Conservation (phyloP, 2,113 vertebrate genomes). For the Peromyscus leucopus region DNA sequence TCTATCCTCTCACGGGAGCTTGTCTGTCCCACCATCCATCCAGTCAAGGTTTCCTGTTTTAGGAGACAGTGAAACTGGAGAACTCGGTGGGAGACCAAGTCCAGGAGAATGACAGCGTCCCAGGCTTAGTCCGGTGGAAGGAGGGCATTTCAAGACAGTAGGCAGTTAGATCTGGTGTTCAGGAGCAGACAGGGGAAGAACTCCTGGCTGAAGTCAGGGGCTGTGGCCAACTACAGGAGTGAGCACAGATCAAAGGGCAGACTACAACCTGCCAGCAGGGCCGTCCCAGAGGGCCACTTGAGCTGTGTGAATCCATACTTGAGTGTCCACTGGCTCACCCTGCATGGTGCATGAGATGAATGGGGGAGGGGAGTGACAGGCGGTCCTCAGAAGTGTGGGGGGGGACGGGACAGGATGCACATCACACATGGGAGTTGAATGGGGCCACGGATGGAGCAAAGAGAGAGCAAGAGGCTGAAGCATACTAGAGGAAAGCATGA, state of each 20-base stretch:
- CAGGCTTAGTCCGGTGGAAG: background rate
- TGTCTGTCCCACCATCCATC: background rate
- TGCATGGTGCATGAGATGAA: background rate
- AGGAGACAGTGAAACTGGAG: background rate
- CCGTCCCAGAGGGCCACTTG: accelerated
- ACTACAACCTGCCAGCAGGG: background rate
- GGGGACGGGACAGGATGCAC: too few relatives aligned
- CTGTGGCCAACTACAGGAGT: background rate
- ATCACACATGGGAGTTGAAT: background rate
- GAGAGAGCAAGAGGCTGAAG: background rate
- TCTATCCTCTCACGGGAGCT: background rate
- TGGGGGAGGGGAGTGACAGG: accelerated
- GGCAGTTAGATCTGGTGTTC: background rate
- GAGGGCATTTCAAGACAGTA: background rate
- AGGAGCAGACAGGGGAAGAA: accelerated
- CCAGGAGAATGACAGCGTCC: accelerated
- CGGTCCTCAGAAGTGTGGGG: too few relatives aligned
- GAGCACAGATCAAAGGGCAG: background rate
- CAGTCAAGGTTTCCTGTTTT: background rate
- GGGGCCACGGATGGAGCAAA: accelerated
- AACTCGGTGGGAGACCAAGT: background rate
- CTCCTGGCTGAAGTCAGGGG: background rate
- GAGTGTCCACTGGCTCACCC: too few relatives aligned
- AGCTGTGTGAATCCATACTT: too few relatives aligned
- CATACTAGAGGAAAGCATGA: accelerated